Evolutionary conservation across 2,888 invertebrate genomes (phyloP), one percentile per base, ranked within the genome.

Genomic region (Mystacides longicornis): DNA sequence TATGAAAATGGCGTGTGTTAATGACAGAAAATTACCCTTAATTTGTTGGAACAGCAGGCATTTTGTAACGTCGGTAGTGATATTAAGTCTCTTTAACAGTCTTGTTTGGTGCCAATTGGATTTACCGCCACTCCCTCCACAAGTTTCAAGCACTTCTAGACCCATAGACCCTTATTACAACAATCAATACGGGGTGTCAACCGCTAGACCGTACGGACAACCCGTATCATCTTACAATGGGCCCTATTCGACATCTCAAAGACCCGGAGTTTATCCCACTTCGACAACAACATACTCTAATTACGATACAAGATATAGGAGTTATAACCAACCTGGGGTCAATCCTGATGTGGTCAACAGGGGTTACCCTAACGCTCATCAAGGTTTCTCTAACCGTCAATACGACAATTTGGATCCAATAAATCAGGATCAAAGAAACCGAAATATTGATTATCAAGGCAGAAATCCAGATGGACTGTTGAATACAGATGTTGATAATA

Each of bases 341-440:
- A 77, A 69, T 56, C 76, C 77, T 0, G 77, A 76, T 61, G 73
- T 77, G 47, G 76, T 67, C 54, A 77, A 74, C 54, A 75, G 77
- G 49, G 77, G 77, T 1, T 73, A 72, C 55, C 76, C 76, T 0
- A 73, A 63, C 48, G 75, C 76, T 0, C 72, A 63, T 49, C 71
- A 69, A 47, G 37, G 49, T 27, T 21, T 21, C 22, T 46, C 31
- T 14, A 46, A 50, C 21, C 48, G 51, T 31, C 37, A 37, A 16
- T 37, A 7, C 16, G 37, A 37, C 16, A 58, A 55, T 46, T 22
- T 23, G n/a, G 54, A 57, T 22, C 19, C 16, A 23, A 43, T 42
- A 14, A 69, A 71, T 2, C 68, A 66, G 5, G 72, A 70, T 53
- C 56, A 59, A n/a, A 33, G 53, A 18, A 48, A 52, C 22, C 22